Base-by-base conservation (phyloP, 2,888 invertebrate species). In the Rhagophthalmus giganteus region DNA sequence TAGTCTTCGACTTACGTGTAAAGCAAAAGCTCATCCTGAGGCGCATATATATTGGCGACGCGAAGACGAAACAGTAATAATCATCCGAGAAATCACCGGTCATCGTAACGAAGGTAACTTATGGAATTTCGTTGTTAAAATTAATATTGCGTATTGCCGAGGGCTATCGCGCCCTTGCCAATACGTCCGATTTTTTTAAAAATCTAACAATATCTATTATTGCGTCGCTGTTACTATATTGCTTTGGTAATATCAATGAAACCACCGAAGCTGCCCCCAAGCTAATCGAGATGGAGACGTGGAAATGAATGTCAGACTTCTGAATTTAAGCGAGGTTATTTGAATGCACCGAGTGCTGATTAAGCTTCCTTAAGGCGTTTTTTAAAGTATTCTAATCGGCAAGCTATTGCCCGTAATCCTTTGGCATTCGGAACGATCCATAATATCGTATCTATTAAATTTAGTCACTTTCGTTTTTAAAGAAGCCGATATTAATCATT, bases 11-110 rank as follows among this genome's bases (percentile, higher is more conserved):
- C 74, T 86, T 46, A 80, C 81, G 27, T 87, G 87, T 68, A 81
- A 83, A 48, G 93, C 93, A 1, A 81, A 81, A 46, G 93, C 93
- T 7, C 85, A 87, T 69, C 93, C 93, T 0, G 78, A 81, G 55
- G 93, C 94, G 1, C 81, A 84, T 58, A 83, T 94, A 35, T 83
- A 83, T 64, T 94, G 93, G 93, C 81, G 88, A 28, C 78, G 91
- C 40, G 93, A 93, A 76, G 90, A 93, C 70, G 87, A 88, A 26
- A 80, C 79, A 48, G 87, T 90, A 67, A 89, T 93, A 61, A 82
- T 90, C 39, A 78, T 92, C 42, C 86, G 87, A 68, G 86, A 89
- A 65, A 76, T 81, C 30, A 77, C 78, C n/a, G n/a, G n/a, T n/a
- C n/a, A n/a, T n/a, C n/a, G n/a, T n/a, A n/a, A n/a, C n/a, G n/a